A percentile compares a stretch with the other conserved stretches of the same genome.
These are phyloP conservation scores for Odontocolon sp. DNA, from an alignment of 2,888 invertebrate genomes.

Conservation along the genomic window DNA sequence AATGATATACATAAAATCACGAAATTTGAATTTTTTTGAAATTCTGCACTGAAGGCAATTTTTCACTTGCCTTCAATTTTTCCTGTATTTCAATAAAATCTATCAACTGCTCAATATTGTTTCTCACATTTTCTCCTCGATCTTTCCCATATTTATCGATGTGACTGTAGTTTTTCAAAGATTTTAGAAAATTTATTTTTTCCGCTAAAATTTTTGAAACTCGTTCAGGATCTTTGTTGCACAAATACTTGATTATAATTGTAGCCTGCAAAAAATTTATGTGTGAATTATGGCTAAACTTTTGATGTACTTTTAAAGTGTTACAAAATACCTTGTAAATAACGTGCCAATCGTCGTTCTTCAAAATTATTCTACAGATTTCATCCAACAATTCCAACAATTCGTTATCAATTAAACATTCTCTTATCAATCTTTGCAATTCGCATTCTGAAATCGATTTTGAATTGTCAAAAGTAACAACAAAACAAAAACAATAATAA, in stretches of 20 bases:
- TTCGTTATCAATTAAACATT: constrained; percentile 20
- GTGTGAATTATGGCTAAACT: not conserved
- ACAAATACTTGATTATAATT: constrained; percentile 41
- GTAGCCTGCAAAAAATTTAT: constrained; percentile 33
- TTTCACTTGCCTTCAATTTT: constrained; percentile 5
- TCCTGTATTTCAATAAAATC: constrained; percentile 17
- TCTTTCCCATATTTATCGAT: constrained; percentile 14
- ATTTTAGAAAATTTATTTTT: constrained; percentile 6
- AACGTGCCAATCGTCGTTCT: constrained; percentile 12
- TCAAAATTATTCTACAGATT: constrained; percentile 4
- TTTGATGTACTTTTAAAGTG: not conserved
- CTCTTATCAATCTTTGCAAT: constrained; percentile 4
- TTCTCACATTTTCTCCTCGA: constrained; percentile 32
- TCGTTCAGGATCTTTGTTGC: constrained; percentile 3
- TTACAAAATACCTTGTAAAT: constrained; percentile 45
- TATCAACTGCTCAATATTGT: constrained; percentile 29
- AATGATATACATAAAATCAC: not conserved
- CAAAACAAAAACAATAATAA: no score
- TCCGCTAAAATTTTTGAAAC: not conserved
- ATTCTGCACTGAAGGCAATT: no score
- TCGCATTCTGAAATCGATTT: constrained; percentile 18
- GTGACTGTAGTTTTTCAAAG: constrained; percentile 1
- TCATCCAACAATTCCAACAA: constrained; percentile 5
- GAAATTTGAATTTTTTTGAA: not conserved
- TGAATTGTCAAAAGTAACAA: not conserved